Conservation (phyloP, 2,888 invertebrate species). For the Philhelius pedissequus region DNA sequence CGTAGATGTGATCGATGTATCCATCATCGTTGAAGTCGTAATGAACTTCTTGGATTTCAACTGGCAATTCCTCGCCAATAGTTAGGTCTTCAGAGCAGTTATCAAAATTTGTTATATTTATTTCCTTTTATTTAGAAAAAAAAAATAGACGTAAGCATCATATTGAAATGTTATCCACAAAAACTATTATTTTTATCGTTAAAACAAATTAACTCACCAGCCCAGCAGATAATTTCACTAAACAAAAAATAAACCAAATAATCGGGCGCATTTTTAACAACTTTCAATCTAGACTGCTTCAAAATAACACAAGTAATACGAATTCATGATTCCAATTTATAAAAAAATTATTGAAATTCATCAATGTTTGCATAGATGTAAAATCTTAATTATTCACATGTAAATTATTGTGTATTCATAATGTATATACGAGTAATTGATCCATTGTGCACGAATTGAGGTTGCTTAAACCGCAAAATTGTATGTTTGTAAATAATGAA, state of each 20-base stretch:
- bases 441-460: neutral
- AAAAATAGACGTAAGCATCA: neutral
- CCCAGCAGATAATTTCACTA: neutral
- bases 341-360: neutral
- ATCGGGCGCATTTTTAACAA: neutral
- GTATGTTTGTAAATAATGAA: neutral
- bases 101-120: slow-evolving; percentile 65
- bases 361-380: neutral
- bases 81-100: slow-evolving; percentile 49
- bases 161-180: no score
- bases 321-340: slow-evolving; percentile 5
- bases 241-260: neutral
- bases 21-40: slow-evolving; percentile 50
- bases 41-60: slow-evolving; percentile 50
- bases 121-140: slow-evolving; percentile 32
- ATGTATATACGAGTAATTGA: neutral
- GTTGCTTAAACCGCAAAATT: slow-evolving; percentile 4
- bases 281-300: neutral
- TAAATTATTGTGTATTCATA: neutral
- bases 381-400: neutral
- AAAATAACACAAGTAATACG: neutral
- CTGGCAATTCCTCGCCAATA: slow-evolving; percentile 30
- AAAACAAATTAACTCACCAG: neutral
- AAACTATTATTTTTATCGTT: neutral
- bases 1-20: slow-evolving; percentile 61